Percentiles rank a stretch among this genome's conserved stretches.
Evolutionary conservation across 2,888 invertebrate genomes (phyloP).

Genomic region (Eupithecia tripunctaria): DNA sequence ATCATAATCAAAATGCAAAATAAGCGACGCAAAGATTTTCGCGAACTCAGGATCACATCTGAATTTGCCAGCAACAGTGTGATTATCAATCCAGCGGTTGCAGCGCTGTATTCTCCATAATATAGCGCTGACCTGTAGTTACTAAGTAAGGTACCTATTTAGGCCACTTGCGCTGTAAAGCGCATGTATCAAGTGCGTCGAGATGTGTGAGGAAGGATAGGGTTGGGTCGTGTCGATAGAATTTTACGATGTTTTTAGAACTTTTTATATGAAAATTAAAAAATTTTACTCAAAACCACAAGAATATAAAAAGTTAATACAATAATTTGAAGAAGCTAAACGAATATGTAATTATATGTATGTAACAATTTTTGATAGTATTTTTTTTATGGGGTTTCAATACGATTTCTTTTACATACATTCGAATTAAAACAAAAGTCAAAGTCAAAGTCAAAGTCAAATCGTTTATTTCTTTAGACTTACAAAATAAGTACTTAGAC

Average conservation of each 20-base stretch:
- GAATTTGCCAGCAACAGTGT: neutral
- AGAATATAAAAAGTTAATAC: too few species aligned
- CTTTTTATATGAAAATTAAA: too few species aligned
- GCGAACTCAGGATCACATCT: too few species aligned
- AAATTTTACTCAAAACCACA: too few species aligned
- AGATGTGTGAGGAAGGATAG: conserved; percentile 60
- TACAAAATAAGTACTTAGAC: too few species aligned
- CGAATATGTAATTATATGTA: too few species aligned
- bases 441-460: too few species aligned
- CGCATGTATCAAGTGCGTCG: conserved; percentile 71
- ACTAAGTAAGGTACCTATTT: conserved; percentile 54
- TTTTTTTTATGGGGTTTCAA: neutral
- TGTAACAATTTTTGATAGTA: neutral
- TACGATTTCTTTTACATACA: neutral
- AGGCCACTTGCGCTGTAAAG: conserved; percentile 64
- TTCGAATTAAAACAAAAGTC: too few species aligned
- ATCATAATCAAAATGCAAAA: too few species aligned
- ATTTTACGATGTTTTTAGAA: conserved; percentile 20
- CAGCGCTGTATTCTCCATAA: conserved; percentile 30
- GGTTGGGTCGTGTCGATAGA: conserved; percentile 42
- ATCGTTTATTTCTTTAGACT: too few species aligned
- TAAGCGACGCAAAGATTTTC: too few species aligned
- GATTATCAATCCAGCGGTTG: conserved; percentile 40
- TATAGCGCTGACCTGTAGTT: conserved; percentile 42
- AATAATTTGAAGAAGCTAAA: too few species aligned